Base-by-base conservation (phyloP, 2,113 vertebrate species). In the Oncorhynchus keta region DNA sequence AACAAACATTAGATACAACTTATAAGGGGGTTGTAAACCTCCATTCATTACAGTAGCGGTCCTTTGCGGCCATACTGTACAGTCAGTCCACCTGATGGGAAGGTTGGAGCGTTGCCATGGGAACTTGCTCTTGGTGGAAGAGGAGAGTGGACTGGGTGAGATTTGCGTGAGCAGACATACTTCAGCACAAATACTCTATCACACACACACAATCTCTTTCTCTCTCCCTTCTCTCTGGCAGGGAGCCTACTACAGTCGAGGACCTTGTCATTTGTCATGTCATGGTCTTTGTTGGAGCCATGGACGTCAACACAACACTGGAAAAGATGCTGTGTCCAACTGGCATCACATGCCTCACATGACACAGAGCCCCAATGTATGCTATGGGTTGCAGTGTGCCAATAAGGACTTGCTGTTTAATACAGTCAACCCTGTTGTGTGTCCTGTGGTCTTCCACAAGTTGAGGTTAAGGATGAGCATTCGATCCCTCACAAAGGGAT, bases 51-150 rank as follows among this genome's bases (percentile, higher is more conserved):
- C 39, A 79, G 75, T 59, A 76, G 81, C 82, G 75, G 76, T 82
- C 81, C 81, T 87, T 32, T 9, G 70, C 65, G 51, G 85, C 80
- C 72, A 70, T 48, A 85, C 76, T 68, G 72, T 73, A 57, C n/a
- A 71, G 30, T 68, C 13, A 82, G 83, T 79, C 76, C 79, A 72
- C 82, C 82, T 65, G 72, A 89, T 82, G 77, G 4, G 73, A 82
- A 80, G 81, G 80, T 76, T 85, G 80, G 61, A 75, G 78, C 62
- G 83, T 90, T 89, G 81, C 85, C 84, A 87, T 90, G 85, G 88
- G 74, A 89, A 90, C 88, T 81, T 80, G 78, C 80, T 87, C 75
- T 78, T 57, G 20, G 76, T 79, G 77, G 70, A 75, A 70, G 72
- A 68, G 32, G 55, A 24, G 49, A 18, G n/a, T 26, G 72, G 26